These are phyloP conservation scores for Zeuzera pyrina DNA, from an alignment of 2,888 invertebrate species.

Conservation along the genomic window DNA sequence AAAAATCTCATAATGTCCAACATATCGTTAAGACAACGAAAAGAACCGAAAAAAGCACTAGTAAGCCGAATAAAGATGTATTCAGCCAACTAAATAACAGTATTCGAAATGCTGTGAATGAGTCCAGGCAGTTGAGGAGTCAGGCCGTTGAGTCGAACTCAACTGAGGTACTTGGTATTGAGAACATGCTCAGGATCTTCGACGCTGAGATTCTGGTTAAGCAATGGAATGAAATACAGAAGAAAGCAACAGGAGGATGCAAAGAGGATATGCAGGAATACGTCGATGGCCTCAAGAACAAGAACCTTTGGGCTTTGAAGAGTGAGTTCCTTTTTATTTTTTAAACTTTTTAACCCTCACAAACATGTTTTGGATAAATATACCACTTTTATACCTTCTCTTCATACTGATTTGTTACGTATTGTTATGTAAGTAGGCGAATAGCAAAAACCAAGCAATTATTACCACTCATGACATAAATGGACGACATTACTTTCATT, in stretches of 20 bases:
- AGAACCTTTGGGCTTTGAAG: slow-evolving; percentile 79
- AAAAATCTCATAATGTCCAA: slow-evolving; percentile 61
- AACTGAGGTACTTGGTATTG: slow-evolving; percentile 44
- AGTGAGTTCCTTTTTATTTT: slow-evolving; percentile 67
- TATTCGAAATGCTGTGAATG: slow-evolving; percentile 47
- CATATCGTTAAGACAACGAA: slow-evolving; percentile 56
- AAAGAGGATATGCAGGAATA: slow-evolving; percentile 72
- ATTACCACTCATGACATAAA: too few relatives aligned
- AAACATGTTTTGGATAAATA: background rate
- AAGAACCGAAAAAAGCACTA: slow-evolving; percentile 33
- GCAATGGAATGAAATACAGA: slow-evolving; percentile 70
- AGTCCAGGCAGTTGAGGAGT: slow-evolving; percentile 37
- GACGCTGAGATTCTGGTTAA: slow-evolving; percentile 68
- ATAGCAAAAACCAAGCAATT: too few relatives aligned
- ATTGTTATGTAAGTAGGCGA: too few relatives aligned
- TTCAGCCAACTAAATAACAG: slow-evolving; percentile 44
- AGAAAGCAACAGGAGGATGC: slow-evolving; percentile 64
- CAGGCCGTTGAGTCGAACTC: slow-evolving; percentile 20
- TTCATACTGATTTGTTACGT: background rate
- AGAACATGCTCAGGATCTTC: slow-evolving; percentile 69
- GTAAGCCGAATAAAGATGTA: slow-evolving; percentile 39
- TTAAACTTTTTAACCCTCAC: background rate
- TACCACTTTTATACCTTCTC: background rate
- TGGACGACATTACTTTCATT: too few relatives aligned
- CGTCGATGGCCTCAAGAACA: slow-evolving; percentile 70